These are phyloP conservation scores for Torymus auratus DNA, from an alignment of 2,888 invertebrate species.

Conservation along the genomic window DNA sequence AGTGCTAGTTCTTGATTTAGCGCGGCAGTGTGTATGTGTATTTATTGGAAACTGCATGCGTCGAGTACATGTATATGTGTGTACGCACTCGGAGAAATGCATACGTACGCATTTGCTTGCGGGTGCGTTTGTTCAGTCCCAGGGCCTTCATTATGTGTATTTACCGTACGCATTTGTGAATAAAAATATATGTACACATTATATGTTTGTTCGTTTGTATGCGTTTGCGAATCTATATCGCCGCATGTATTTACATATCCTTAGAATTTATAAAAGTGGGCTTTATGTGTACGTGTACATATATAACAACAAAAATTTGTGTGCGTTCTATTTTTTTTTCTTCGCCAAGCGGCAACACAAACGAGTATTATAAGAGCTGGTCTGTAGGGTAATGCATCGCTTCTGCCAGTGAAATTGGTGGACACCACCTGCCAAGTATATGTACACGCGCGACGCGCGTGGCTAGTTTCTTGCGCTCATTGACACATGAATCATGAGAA, in stretches of 20 bases:
- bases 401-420: conserved; percentile 46
- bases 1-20: conserved; percentile 2
- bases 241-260: no score
- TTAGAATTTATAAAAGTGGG: no score
- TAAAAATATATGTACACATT: conserved; percentile 6
- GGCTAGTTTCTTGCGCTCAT: conserved; percentile 43
- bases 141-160: neutral
- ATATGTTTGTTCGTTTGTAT: no score
- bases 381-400: conserved; percentile 33
- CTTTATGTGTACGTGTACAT: no score
- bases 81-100: neutral
- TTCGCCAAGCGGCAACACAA: conserved; percentile 14
- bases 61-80: neutral
- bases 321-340: neutral
- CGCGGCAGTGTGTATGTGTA: neutral
- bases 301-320: neutral
- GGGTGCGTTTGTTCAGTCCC: neutral
- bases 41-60: neutral
- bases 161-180: neutral
- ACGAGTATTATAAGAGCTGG: neutral
- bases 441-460: neutral
- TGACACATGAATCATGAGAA: conserved; percentile 59
- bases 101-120: neutral
- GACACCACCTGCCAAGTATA: conserved; percentile 40
- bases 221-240: no score